Conservation (phyloP, 2,888 invertebrate species). For the Steinernema scapterisci region DNA sequence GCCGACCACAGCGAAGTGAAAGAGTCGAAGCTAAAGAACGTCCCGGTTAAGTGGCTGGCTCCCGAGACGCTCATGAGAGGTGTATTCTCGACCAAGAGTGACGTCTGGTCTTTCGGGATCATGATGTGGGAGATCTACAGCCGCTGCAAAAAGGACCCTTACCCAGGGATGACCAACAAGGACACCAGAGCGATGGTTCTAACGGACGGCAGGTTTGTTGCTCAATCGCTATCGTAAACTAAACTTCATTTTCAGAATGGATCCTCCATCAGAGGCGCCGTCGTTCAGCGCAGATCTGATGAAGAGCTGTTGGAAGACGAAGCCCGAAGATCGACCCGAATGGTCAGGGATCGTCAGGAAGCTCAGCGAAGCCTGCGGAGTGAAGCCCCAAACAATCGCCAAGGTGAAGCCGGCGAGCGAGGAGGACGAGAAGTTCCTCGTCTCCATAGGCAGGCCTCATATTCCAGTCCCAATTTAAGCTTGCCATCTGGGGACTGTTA, state of each 20-base stretch:
- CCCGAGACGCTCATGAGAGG: background rate
- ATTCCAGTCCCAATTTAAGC: too few relatives aligned
- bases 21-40: constrained; percentile 29
- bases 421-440: too few relatives aligned
- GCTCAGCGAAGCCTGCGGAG: constrained; percentile 2
- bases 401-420: background rate
- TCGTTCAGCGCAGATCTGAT: constrained; percentile 4
- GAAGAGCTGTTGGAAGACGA: constrained; percentile 33
- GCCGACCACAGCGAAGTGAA: constrained; percentile 24
- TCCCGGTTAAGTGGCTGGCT: constrained; percentile 15
- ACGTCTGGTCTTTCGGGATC: constrained; percentile 24
- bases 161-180: constrained; percentile 38
- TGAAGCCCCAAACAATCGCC: background rate
- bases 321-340: constrained; percentile 33
- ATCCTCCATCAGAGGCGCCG: constrained; percentile 32
- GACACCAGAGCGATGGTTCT: constrained; percentile 36
- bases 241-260: constrained; percentile 15
- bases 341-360: constrained; percentile 21
- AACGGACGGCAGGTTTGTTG: background rate
- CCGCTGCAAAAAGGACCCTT: constrained; percentile 40
- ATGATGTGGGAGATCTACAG: constrained; percentile 41
- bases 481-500: too few relatives aligned
- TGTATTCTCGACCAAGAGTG: constrained; percentile 6
- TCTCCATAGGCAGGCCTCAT: too few relatives aligned
- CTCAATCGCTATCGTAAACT: background rate